Percentiles rank a stretch among this genome's conserved stretches.
phyloP scores from a whole-genome alignment of 2,797 vertebrate genomes.

The Ciconia nigra region DNA sequence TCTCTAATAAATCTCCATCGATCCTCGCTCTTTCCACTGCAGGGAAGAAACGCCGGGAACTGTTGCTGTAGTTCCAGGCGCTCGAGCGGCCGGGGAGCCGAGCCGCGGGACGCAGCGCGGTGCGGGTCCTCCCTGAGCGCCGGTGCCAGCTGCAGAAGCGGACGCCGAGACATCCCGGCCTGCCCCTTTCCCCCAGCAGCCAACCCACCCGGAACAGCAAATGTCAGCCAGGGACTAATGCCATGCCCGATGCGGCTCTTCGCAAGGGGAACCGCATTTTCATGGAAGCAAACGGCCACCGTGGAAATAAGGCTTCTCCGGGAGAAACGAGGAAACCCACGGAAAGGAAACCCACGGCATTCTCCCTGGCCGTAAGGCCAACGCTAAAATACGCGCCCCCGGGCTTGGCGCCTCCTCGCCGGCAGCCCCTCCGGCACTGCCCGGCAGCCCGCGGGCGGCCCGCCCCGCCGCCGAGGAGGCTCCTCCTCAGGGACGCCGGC shows the following conservation, averaged over 20 bases:
- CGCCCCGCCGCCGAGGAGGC: not conserved
- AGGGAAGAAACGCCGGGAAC: no score
- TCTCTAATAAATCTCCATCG: not conserved
- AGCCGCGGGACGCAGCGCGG: not conserved
- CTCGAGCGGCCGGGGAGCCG: not conserved
- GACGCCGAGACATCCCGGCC: not conserved
- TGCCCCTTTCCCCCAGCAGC: not conserved
- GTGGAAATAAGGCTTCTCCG: not conserved
- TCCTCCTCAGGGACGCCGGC: not conserved
- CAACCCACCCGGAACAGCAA: not conserved
- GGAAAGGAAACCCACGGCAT: not conserved
- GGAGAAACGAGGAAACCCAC: not conserved
- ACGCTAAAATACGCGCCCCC: no score
- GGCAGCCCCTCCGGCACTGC: not conserved
- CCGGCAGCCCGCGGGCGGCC: no score
- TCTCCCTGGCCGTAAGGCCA: not conserved
- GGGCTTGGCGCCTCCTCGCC: not conserved
- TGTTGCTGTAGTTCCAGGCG: fast-evolving
- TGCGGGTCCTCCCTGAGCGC: fast-evolving
- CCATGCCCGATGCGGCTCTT: not conserved
- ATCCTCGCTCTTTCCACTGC: not conserved
- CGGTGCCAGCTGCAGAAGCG: not conserved
- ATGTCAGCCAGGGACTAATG: fast-evolving
- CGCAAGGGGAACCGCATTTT: not conserved
- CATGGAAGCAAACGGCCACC: not conserved